phyloP scores from a whole-genome alignment of 2,113 vertebrate species.

The Bagarius yarrelli region DNA sequence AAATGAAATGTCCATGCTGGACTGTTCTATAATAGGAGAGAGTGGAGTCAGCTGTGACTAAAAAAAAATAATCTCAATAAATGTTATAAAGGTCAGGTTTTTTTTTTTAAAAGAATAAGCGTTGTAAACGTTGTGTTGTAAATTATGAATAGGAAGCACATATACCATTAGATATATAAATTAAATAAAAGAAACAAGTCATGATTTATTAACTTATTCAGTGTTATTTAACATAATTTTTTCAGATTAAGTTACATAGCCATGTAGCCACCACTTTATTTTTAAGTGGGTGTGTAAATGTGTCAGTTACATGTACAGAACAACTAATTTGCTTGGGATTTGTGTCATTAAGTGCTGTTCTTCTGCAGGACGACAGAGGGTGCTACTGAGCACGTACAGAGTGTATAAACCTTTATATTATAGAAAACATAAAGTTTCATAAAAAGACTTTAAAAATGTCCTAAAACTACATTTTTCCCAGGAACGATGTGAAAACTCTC shows the following conservation, averaged over 20 bases:
- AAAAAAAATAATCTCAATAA: background rate
- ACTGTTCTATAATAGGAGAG: background rate
- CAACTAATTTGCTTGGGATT: background rate
- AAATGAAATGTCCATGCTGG: background rate
- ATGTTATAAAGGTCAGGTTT: background rate
- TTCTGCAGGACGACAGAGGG: background rate
- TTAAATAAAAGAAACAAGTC: background rate
- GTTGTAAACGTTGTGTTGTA: background rate
- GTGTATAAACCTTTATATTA: background rate
- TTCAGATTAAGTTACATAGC: background rate
- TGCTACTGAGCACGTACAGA: background rate
- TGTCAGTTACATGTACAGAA: background rate
- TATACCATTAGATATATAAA: background rate
- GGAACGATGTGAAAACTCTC: too few species aligned
- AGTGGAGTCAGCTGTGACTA: background rate
- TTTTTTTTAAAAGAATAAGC: background rate
- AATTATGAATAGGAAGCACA: background rate
- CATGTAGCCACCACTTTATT: background rate
- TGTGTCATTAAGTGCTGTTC: background rate
- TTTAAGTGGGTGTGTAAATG: background rate
- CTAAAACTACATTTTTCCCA: too few species aligned
- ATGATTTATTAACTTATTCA: background rate
- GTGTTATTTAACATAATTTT: background rate
- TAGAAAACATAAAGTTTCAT: background rate
- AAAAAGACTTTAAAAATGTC: too few species aligned